Base-by-base conservation (phyloP, 2,797 vertebrate genomes). In the Enteromius anoplus region DNA sequence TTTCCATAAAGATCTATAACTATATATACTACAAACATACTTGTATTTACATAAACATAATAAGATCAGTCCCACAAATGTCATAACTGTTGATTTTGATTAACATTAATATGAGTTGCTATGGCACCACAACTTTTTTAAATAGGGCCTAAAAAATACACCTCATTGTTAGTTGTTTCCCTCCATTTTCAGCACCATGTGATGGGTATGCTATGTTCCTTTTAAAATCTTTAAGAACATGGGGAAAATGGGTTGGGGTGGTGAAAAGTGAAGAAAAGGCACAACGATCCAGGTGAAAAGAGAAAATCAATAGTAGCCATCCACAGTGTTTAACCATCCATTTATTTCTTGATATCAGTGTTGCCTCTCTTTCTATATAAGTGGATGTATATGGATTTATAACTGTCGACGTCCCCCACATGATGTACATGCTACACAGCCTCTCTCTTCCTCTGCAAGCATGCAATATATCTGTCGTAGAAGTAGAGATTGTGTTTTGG, bases 311-410 rank as follows among this genome's bases (percentile, higher is more conserved):
- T 32, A 62, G 84, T 82, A 91, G 71, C 91, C 94, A 94, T 95
- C 88, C 88, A 88, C 92, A 93, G 92, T 93, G 93, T 93, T 94
- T 91, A 91, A 94, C 91, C 92, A 95, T 94, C 91, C 89, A 92
- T 90, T 95, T 94, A 82, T 94, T 94, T 94, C 94, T 94, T 94
- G 91, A 94, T 95, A 94, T 95, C 89, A 94, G 93, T 95, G 94
- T 95, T 93, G 90, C 93, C 93, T 76, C 93, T 93, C 93, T 93
- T 93, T 93, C 93, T 93, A 91, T 95, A 94, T 95, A 90, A 92
- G 93, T 96, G 94, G 94, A 92, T 96, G 94, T 95, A 88, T 95
- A 92, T 95, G 94, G 94, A 94, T 90, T 93, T 89, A 88, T 94
- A 88, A 94, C 89, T 95, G 93, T 95, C 93, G 91, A 90, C 92